These are phyloP conservation scores for Seriola quinqueradiata DNA, from an alignment of 2,113 vertebrate species.

Conservation along the genomic window DNA sequence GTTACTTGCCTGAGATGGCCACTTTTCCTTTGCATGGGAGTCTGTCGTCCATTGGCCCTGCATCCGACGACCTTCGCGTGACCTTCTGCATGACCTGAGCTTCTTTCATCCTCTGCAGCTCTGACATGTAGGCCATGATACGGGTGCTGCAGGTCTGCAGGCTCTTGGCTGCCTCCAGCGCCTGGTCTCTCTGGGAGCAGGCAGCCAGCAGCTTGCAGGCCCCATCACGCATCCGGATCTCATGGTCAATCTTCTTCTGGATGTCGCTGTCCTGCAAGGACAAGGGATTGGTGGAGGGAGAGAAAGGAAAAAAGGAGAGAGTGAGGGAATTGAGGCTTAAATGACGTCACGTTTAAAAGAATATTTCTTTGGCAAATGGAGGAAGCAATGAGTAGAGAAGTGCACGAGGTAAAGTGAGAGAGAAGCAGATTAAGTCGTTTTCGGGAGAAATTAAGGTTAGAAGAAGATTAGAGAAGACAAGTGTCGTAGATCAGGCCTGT, in stretches of 20 bases:
- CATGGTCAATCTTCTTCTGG: conserved; percentile 94
- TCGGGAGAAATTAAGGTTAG: not conserved
- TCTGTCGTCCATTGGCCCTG: conserved; percentile 84
- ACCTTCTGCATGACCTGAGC: conserved; percentile 91
- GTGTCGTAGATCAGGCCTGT: not conserved
- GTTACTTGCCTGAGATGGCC: conserved; percentile 89
- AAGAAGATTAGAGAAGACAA: conserved; percentile 10
- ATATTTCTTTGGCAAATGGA: not conserved
- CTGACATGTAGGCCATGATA: conserved; percentile 94
- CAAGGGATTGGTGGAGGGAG: not conserved
- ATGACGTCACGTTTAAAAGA: not conserved
- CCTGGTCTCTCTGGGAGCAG: conserved; percentile 92
- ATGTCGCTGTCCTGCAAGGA: conserved; percentile 91
- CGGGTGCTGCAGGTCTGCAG: conserved; percentile 92
- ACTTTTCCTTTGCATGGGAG: conserved; percentile 91
- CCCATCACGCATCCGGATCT: conserved; percentile 95
- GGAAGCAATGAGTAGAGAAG: not conserved
- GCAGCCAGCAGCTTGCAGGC: conserved; percentile 93
- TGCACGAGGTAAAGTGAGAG: not conserved
- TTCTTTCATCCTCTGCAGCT: conserved; percentile 94
- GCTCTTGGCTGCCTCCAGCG: conserved; percentile 93
- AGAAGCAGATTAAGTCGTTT: not conserved
- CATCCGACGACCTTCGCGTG: conserved; percentile 90
- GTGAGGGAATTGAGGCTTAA: conserved; percentile 1
- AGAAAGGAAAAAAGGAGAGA: not conserved